Percentiles rank a stretch among this genome's conserved stretches.
phyloP scores from a whole-genome alignment of 2,797 vertebrate species.

The Antrozous pallidus region DNA sequence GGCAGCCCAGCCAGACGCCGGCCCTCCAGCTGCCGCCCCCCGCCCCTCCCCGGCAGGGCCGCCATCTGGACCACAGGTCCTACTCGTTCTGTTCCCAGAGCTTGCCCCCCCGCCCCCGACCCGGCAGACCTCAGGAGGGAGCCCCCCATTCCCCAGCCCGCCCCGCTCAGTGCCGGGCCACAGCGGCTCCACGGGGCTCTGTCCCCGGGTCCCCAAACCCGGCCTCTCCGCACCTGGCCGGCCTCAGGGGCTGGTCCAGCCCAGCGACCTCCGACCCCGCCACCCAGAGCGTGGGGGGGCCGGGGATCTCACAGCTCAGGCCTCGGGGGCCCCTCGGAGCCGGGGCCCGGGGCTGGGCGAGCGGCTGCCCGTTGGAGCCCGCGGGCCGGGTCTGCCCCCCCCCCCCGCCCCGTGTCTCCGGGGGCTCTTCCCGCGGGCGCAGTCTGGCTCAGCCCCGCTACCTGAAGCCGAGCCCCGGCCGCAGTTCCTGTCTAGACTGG shows the following conservation, averaged over 20 bases:
- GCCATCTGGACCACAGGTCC: neutral
- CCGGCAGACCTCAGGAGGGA: accelerated
- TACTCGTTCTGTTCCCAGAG: accelerated
- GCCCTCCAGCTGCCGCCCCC: slow-evolving; percentile 23
- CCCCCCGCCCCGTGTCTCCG: neutral
- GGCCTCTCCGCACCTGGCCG: accelerated
- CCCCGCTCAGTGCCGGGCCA: accelerated
- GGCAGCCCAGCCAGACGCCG: slow-evolving; percentile 23
- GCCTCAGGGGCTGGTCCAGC: neutral
- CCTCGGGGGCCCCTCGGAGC: accelerated
- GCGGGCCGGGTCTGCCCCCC: accelerated
- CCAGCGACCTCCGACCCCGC: neutral
- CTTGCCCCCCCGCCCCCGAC: accelerated
- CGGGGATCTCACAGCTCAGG: neutral
- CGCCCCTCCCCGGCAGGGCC: neutral
- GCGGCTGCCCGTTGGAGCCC: accelerated
- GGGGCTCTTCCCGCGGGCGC: slow-evolving; percentile 12
- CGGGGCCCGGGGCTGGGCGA: neutral
- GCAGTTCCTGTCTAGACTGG: slow-evolving; percentile 85
- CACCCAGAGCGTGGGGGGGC: accelerated
- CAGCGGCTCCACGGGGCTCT: accelerated
- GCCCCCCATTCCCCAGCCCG: accelerated
- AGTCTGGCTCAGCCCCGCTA: slow-evolving; percentile 69
- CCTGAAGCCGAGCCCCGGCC: slow-evolving; percentile 76
- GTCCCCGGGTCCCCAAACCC: accelerated